These are phyloP conservation scores for Cydia amplana DNA, from an alignment of 1,140 invertebrate species.

Conservation along the genomic window DNA sequence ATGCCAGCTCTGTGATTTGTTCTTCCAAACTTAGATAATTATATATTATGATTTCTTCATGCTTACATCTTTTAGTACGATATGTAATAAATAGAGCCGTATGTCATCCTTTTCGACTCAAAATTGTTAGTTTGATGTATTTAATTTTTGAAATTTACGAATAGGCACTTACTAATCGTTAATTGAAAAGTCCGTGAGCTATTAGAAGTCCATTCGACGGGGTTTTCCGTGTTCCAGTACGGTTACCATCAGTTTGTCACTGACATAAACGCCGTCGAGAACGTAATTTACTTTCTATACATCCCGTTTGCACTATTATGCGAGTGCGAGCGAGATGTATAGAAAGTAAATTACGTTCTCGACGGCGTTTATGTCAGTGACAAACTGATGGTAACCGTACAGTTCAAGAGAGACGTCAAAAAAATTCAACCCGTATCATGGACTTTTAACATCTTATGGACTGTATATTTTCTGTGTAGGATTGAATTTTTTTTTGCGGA, in stretches of 20 bases:
- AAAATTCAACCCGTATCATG: background rate
- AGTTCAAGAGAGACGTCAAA: too few relatives aligned
- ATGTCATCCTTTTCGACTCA: background rate
- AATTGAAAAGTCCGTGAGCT: background rate
- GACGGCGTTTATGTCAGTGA: too few relatives aligned
- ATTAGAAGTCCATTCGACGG: background rate
- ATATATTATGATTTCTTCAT: background rate
- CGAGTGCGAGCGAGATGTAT: too few relatives aligned
- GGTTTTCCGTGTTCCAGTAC: background rate
- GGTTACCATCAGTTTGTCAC: too few relatives aligned
- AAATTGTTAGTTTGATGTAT: background rate
- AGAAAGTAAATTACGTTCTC: too few relatives aligned
- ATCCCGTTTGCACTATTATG: too few relatives aligned
- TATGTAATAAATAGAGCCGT: background rate
- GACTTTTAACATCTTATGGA: background rate
- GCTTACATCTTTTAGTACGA: background rate
- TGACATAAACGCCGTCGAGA: too few relatives aligned
- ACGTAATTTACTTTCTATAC: too few relatives aligned
- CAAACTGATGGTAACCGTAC: too few relatives aligned
- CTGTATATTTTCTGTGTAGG: background rate
- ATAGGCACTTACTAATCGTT: background rate
- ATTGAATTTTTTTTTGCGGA: background rate
- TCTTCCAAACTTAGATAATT: slow-evolving; percentile 8
- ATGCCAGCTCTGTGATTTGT: slow-evolving; percentile 1
- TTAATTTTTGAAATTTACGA: background rate